A percentile compares a stretch with the other conserved stretches of the same genome.
phyloP scores from a whole-genome alignment of 53 echinoderm and acorn worm species.

The Antedon mediterranea region DNA sequence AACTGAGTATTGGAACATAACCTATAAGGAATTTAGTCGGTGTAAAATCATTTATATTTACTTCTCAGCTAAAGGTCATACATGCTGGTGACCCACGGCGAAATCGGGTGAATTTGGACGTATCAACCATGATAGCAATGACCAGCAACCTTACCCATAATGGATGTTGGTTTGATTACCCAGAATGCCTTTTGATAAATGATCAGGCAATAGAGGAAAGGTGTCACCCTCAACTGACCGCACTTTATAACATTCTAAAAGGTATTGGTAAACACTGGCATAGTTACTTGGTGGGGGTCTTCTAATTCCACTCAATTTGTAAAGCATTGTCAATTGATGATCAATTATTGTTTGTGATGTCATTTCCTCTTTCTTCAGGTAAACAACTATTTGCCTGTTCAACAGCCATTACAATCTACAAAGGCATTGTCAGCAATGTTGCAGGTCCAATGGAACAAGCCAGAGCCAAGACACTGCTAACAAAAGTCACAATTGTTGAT shows the following conservation, averaged over 20 bases:
- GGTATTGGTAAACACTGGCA: too few species aligned
- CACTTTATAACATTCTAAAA: conserved; percentile 38
- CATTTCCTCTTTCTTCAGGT: conserved; percentile 15
- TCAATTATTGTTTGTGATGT: background rate
- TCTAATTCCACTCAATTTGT: too few species aligned
- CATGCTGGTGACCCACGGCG: background rate
- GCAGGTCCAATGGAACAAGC: conserved; percentile 49
- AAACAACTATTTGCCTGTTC: conserved; percentile 60
- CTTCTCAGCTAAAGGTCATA: background rate
- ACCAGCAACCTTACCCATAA: conserved; percentile 83
- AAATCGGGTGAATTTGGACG: conserved; percentile 59
- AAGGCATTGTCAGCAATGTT: conserved; percentile 53
- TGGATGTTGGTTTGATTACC: conserved; percentile 57
- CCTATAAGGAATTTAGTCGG: background rate
- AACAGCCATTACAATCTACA: conserved; percentile 56
- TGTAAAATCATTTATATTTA: background rate
- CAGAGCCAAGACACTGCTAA: conserved; percentile 45
- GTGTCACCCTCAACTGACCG: conserved; percentile 35
- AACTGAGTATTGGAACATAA: too few species aligned
- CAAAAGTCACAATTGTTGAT: conserved; percentile 34
- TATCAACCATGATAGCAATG: conserved; percentile 75
- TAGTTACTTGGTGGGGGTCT: too few species aligned
- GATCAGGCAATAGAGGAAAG: conserved; percentile 77
- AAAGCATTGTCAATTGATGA: too few species aligned
- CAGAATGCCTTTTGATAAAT: conserved; percentile 48